Percentiles rank a stretch among this genome's conserved stretches.
These are phyloP conservation scores for Sylvia atricapilla DNA, from an alignment of 2,113 vertebrate genomes.

Conservation along the genomic window DNA sequence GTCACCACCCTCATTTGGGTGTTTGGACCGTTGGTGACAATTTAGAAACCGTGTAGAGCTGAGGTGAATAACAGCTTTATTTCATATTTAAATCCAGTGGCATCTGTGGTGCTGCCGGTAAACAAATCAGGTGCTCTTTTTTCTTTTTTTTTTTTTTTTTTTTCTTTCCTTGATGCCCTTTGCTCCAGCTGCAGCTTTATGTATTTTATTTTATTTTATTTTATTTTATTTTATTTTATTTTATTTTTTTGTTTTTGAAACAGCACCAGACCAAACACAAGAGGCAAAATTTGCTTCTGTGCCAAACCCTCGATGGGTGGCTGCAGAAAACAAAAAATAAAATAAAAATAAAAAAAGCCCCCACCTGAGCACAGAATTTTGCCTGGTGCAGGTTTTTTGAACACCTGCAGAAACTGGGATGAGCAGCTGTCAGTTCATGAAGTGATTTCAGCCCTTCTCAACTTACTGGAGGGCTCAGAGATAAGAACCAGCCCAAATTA, in stretches of 20 bases:
- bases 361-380: background rate
- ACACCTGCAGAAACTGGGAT: background rate
- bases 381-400: background rate
- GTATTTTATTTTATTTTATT: no score
- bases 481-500: background rate
- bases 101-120: slow-evolving; percentile 8
- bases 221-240: no score
- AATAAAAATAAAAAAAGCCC: background rate
- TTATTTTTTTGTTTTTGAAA: background rate
- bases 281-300: background rate
- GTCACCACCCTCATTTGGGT: background rate
- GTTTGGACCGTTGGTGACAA: background rate
- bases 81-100: slow-evolving; percentile 43
- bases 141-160: no score
- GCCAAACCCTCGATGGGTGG: background rate
- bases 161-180: background rate
- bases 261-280: background rate
- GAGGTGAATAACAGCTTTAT: background rate
- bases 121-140: background rate
- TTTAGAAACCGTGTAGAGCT: background rate
- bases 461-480: background rate
- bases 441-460: background rate
- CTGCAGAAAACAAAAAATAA: background rate
- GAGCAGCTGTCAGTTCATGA: background rate
- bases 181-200: background rate